Evolutionary conservation across 1,140 invertebrate species (phyloP).

Genomic region (Pseudoatta argentina): DNA sequence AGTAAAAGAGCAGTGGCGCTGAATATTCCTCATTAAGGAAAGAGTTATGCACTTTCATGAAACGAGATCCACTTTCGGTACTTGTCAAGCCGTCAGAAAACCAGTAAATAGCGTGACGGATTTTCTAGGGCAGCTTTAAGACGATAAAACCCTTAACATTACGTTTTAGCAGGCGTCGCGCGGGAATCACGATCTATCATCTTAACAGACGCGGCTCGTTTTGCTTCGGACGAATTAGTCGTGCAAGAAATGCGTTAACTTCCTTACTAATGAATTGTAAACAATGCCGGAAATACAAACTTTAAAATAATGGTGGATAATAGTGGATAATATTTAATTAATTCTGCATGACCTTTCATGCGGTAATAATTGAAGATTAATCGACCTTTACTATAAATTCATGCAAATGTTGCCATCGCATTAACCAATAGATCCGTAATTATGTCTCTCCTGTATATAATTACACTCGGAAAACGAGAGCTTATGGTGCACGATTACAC

Average conservation of each 20-base stretch:
- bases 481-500: neutral
- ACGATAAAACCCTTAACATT: slow-evolving; percentile 50
- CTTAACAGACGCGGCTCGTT: slow-evolving; percentile 26
- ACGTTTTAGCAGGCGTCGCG: slow-evolving; percentile 32
- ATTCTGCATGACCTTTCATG: slow-evolving; percentile 7
- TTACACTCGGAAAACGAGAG: slow-evolving; percentile 32
- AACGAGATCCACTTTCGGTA: slow-evolving; percentile 60
- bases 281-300: slow-evolving; percentile 27
- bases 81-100: slow-evolving; percentile 50
- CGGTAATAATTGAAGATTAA: slow-evolving; percentile 31
- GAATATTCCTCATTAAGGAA: slow-evolving; percentile 27
- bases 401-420: slow-evolving; percentile 77
- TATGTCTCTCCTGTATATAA: slow-evolving; percentile 62
- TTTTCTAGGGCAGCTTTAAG: slow-evolving; percentile 37
- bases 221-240: slow-evolving; percentile 5
- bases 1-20: neutral
- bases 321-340: slow-evolving; percentile 32
- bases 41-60: slow-evolving; percentile 40
- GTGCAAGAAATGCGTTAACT: neutral
- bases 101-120: slow-evolving; percentile 33
- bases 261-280: slow-evolving; percentile 40
- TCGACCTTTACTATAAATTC: slow-evolving; percentile 65
- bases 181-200: slow-evolving; percentile 54
- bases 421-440: slow-evolving; percentile 68
- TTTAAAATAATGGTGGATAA: neutral